Base-by-base conservation (phyloP, 2,888 invertebrate genomes). In the Pollenia amentaria region DNA sequence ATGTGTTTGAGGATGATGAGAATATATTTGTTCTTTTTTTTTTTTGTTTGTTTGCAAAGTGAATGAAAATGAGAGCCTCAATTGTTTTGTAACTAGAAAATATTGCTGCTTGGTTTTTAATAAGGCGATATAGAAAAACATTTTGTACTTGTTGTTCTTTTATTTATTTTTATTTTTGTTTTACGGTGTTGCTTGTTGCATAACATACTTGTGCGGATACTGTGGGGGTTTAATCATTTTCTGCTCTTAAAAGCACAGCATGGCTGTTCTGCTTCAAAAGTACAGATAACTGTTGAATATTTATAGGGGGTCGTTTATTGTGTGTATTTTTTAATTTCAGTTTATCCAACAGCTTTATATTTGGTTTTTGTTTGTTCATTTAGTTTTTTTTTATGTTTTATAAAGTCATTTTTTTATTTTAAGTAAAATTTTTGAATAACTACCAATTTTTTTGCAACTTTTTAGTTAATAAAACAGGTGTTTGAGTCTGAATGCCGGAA, bases 201-300 rank as follows among this genome's bases (percentile, higher is more conserved):
- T 87, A 87, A 87, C 64, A 7, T 69, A 51, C 44, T 60, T 21
- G 18, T 38, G 3, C 14, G 11, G 12, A 7, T 38, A 14, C n/a
- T 57, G n/a, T n/a, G 38, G 10, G 55, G 55, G 38, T 62, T 78
- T 48, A 48, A 42, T 18, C n/a, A 21, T 60, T 48, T 65, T 70
- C 40, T 64, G 46, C 51, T 80, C 53, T 64, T 55, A 6, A n/a
- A 44, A 42, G 7, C 6, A 3, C 14, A 46, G 53, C 14, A 14
- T 44, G 53, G 53, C 14, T 38, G 11, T 53, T 55, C 18, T 42
- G 38, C 11, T 67, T n/a, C 8, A 1, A 69, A 69, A 38, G 18
- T 16, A 46, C 9, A 65, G 38, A 81, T 40, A 84, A 84, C 86
- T 87, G 86, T 87, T 87, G 86, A 80, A 84, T 87, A 80, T 76